Evolutionary conservation across 1,140 invertebrate genomes (phyloP), one percentile per base, ranked within the genome.

Genomic region (Drosophila tani): DNA sequence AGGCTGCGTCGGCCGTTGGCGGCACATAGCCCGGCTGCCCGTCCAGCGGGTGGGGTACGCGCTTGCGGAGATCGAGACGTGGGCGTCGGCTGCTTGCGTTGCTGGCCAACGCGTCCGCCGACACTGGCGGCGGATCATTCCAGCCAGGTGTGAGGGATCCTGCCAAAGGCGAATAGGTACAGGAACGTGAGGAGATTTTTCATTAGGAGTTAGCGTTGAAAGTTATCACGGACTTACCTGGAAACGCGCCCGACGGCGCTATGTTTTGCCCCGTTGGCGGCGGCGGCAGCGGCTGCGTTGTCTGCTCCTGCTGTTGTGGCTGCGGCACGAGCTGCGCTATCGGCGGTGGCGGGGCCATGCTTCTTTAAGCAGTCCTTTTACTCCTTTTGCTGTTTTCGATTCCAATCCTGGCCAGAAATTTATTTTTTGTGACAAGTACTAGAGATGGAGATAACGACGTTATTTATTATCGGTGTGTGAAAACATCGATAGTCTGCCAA

Each of bases 111-210:
- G 49, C 41, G 6, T 83, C 83, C 7, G 45, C 60, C n/a, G 62
- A 27, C 2, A 92, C 14, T 49, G 82, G 83, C 5, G 91, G 91
- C 47, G 91, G 91, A 76, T 92, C 91, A 58, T 92, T 92, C 91
- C 91, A 92, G 19, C 91, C 91, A 17, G 91, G 91, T 8, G 91
- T 92, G 1, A 87, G 75, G 14, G 91, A 88, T 14, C 91, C 91
- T 91, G 43, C 1, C 2, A 21, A 11, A 9, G 1, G 4, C 15
- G 4, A 27, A 14, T 6, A 27, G 29, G 8, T 24, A n/a, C 4
- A 27, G 15, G 11, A 14, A 8, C 15, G 21, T 17, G 21, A 24
- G 5, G 0, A 19, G 17, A 0, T 17, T 5, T 17, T 3, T 11
- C 3, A 21, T 41, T 15, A 6, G 14, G 14, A 15, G 2, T 15